Percentiles rank a stretch among this genome's conserved stretches.
phyloP scores from a whole-genome alignment of 1,140 invertebrate species.

The Apis laboriosa region DNA sequence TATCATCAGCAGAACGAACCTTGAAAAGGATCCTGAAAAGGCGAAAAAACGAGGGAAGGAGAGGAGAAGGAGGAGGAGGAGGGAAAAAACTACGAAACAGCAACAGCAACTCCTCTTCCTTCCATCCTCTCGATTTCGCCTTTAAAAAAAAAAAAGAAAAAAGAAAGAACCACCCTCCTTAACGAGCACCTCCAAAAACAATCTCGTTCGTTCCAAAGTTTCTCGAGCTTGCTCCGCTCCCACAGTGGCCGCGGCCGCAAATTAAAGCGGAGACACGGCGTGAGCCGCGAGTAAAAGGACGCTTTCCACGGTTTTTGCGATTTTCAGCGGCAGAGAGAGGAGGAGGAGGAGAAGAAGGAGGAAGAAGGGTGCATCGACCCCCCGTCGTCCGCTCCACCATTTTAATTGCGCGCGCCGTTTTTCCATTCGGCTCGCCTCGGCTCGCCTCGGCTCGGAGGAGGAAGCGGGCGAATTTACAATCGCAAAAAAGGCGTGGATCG shows the following conservation, averaged over 20 bases:
- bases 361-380: slow-evolving; percentile 61
- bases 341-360: not conserved
- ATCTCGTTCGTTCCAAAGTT: too few relatives aligned
- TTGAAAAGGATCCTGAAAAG: too few relatives aligned
- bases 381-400: slow-evolving; percentile 55
- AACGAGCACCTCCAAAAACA: too few relatives aligned
- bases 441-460: slow-evolving; percentile 30
- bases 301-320: slow-evolving; percentile 43
- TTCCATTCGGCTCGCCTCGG: slow-evolving; percentile 53
- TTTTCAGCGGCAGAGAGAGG: slow-evolving; percentile 43
- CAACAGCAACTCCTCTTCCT: too few relatives aligned
- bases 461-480: slow-evolving; percentile 65
- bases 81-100: too few relatives aligned
- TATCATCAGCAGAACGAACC: too few relatives aligned
- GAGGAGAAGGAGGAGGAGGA: too few relatives aligned
- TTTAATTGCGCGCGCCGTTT: slow-evolving; percentile 71
- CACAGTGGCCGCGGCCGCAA: not conserved
- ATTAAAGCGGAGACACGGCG: not conserved
- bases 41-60: too few relatives aligned
- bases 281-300: not conserved
- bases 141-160: not conserved
- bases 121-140: not conserved
- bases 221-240: too few relatives aligned
- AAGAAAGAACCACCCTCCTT: not conserved
- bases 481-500: slow-evolving; percentile 41